Evolutionary conservation across 2,797 vertebrate species (phyloP).

Genomic region (Sebastes elongatus): DNA sequence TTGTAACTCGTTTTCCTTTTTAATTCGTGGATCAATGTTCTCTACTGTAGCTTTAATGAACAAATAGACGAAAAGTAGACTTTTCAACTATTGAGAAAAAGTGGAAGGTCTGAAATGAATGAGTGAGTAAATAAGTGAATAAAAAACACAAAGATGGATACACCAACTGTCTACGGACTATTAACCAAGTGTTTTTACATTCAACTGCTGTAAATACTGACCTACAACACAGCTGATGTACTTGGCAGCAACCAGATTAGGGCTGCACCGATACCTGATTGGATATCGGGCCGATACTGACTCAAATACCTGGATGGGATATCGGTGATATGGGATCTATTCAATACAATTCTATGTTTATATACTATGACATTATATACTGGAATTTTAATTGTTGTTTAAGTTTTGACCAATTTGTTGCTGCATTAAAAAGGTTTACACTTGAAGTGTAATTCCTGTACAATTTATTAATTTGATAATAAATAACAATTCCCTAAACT

Average conservation of each 20-base stretch:
- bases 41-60: conserved; percentile 59
- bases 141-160: not conserved
- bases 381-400: too few relatives aligned
- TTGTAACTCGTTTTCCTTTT: conserved; percentile 16
- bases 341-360: too few relatives aligned
- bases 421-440: too few relatives aligned
- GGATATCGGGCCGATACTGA: too few relatives aligned
- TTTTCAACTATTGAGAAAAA: conserved; percentile 19
- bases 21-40: conserved; percentile 58
- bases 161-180: not conserved
- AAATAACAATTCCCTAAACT: too few relatives aligned
- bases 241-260: not conserved
- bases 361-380: too few relatives aligned
- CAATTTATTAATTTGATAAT: too few relatives aligned
- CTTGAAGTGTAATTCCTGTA: too few relatives aligned
- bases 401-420: too few relatives aligned
- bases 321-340: too few relatives aligned
- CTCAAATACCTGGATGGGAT: too few relatives aligned
- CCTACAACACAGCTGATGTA: not conserved
- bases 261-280: too few relatives aligned
- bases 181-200: not conserved
- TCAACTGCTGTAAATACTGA: conserved; percentile 4
- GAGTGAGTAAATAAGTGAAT: not conserved
- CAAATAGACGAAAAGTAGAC: conserved; percentile 32
- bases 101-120: not conserved